A percentile compares a stretch with the other conserved stretches of the same genome.
These are phyloP conservation scores for Aplocera efformata DNA, from an alignment of 2,888 invertebrate genomes.

Conservation along the genomic window DNA sequence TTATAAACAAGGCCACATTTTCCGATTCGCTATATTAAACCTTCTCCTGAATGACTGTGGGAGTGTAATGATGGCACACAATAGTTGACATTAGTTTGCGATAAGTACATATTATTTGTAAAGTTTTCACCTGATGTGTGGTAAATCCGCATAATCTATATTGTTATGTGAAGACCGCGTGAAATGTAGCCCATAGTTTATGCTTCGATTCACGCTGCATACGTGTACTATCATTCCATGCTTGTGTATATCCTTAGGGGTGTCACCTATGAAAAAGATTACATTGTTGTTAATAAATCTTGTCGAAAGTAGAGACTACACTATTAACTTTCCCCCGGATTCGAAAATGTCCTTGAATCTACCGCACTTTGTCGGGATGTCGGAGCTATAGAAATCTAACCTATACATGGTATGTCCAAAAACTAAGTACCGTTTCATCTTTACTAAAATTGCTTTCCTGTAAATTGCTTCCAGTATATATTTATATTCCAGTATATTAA, in stretches of 20 bases:
- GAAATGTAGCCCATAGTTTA: conserved; percentile 58
- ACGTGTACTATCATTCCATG: conserved; percentile 17
- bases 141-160: conserved; percentile 22
- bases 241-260: conserved; percentile 21
- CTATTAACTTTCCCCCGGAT: neutral
- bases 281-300: conserved; percentile 11
- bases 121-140: conserved; percentile 1
- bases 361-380: no score
- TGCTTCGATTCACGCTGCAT: conserved; percentile 43
- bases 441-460: no score
- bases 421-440: no score
- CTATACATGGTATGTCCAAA: no score
- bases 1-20: no score
- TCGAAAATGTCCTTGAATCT: neutral
- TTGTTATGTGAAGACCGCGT: conserved; percentile 36
- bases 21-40: no score
- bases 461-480: no score
- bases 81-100: neutral
- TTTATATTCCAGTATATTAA: no score
- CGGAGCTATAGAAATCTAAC: no score
- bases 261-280: conserved; percentile 28
- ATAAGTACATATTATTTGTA: conserved; percentile 3
- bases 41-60: no score
- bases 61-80: neutral
- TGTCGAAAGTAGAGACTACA: conserved; percentile 2